Conservation (phyloP, 2,888 invertebrate genomes). For the Drosophila macrospina region DNA sequence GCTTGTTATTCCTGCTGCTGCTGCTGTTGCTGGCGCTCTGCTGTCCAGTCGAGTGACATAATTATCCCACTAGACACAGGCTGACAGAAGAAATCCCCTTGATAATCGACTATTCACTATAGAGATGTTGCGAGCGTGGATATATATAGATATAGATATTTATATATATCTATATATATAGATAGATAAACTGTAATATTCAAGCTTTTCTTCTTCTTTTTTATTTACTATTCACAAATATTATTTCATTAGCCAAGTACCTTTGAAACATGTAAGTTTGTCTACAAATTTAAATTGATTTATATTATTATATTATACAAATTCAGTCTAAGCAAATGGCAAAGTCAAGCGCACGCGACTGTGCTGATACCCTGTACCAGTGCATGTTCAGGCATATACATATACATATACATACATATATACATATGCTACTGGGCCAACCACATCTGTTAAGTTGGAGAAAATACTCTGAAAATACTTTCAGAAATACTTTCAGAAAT, state of each 20-base stretch:
- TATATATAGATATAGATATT: too few species aligned
- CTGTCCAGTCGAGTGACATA: constrained; percentile 55
- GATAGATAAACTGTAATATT: constrained; percentile 6
- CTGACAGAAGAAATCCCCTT: constrained; percentile 46
- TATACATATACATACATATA: too few species aligned
- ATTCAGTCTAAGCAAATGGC: not conserved
- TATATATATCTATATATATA: too few species aligned
- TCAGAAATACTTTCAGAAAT: too few species aligned
- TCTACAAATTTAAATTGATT: not conserved
- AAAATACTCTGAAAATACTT: too few species aligned
- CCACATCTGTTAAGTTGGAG: too few species aligned
- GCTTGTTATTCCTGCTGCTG: constrained; percentile 15
- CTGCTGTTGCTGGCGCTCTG: constrained; percentile 18
- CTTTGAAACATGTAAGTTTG: not conserved
- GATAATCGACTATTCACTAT: constrained; percentile 25
- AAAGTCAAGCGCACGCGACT: too few species aligned
- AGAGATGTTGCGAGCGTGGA: constrained; percentile 8
- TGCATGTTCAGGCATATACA: too few species aligned
- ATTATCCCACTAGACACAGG: constrained; percentile 51
- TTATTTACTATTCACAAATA: not conserved
- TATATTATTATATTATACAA: not conserved
- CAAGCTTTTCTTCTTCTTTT: not conserved
- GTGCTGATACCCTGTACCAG: too few species aligned
- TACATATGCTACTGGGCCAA: too few species aligned
- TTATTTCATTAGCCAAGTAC: not conserved